Evolutionary conservation across 2,888 invertebrate species (phyloP), one percentile per base, ranked within the genome.

Genomic region (Pyrrhosoma nymphula): DNA sequence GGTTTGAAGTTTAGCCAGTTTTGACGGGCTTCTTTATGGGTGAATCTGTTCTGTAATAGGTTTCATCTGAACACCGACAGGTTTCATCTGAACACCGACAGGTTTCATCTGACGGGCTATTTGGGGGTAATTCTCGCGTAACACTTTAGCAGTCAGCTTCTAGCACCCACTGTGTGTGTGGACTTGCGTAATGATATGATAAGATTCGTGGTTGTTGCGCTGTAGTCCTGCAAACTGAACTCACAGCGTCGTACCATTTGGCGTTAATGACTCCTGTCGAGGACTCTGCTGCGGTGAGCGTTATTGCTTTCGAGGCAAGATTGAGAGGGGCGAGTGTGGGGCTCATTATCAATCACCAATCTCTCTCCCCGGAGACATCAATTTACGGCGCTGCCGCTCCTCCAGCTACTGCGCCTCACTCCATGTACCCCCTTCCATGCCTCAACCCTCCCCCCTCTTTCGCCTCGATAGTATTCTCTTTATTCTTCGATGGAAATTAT

Each of bases 311-410:
- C 23, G n/a, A 69, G n/a, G 26, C 69, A n/a, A 69, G 69, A 69
- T 69, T 8, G 26, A 4, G 47, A 69, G 69, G 26, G 69, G 23
- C 26, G 82, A 82, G 18, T 16, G 82, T 35, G 82, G 16, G 35
- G 82, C 82, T 82, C 82, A 82, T 82, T 82, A 82, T 82, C 35
- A 30, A 82, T 82, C 82, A 18, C 30, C 82, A 35, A 30, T 82
- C 82, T 82, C 30, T 82, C 35, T 35, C 35, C 26, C 82, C 20
- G 10, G 35, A 82, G 75, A 26, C 35, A 35, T 35, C 75, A 82
- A 82, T 82, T 82, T 47, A 47, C 47, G 47, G 47, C 2, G 47
- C 2, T 47, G 47, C 47, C 30, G 26, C 12, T 26, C 26, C 69
- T 26, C 69, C 26, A 2, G 60, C 20, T 60, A 14, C 60, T 12